These are phyloP conservation scores for Tethya wilhelma DNA, from an alignment of 37 sponge, comb jelly and placozoan species.

Conservation along the genomic window DNA sequence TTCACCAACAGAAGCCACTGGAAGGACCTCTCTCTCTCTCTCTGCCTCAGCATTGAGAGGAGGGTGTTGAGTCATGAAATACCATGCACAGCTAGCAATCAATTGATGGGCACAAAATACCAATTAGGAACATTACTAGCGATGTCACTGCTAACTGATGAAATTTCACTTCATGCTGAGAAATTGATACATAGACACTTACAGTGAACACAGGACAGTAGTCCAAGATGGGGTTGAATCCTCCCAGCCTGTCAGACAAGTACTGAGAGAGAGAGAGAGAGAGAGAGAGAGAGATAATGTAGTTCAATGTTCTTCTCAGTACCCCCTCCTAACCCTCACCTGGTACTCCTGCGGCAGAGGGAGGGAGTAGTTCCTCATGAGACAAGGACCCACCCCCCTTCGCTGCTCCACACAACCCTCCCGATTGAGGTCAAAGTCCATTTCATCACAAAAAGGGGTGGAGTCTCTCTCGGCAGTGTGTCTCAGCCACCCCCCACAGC, in stretches of 20 bases:
- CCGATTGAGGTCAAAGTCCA: background rate
- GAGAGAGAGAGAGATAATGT: too few relatives aligned
- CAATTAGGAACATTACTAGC: too few relatives aligned
- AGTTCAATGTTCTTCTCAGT: background rate
- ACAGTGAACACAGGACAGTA: conserved; percentile 59
- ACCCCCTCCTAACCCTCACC: too few relatives aligned
- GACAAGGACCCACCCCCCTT: conserved; percentile 34
- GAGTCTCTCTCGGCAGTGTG: background rate
- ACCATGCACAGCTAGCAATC: too few relatives aligned
- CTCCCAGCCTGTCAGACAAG: background rate
- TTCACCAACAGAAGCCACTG: too few relatives aligned
- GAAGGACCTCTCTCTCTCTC: too few relatives aligned
- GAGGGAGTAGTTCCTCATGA: conserved; percentile 31
- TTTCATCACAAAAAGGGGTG: conserved; percentile 44
- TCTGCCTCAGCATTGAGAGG: too few relatives aligned
- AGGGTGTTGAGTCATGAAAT: too few relatives aligned
- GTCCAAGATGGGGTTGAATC: conserved; percentile 16
- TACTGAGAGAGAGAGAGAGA: background rate
- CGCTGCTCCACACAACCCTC: conserved; percentile 28
- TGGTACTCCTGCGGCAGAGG: conserved; percentile 36
- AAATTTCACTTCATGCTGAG: too few relatives aligned
- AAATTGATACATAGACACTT: too few relatives aligned
- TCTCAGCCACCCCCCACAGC: conserved; percentile 58
- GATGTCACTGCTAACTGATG: too few relatives aligned
- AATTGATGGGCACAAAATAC: too few relatives aligned